Percentiles rank a stretch among this genome's conserved stretches.
phyloP scores from a whole-genome alignment of 2,888 invertebrate species.

The Drosophila eohydei region DNA sequence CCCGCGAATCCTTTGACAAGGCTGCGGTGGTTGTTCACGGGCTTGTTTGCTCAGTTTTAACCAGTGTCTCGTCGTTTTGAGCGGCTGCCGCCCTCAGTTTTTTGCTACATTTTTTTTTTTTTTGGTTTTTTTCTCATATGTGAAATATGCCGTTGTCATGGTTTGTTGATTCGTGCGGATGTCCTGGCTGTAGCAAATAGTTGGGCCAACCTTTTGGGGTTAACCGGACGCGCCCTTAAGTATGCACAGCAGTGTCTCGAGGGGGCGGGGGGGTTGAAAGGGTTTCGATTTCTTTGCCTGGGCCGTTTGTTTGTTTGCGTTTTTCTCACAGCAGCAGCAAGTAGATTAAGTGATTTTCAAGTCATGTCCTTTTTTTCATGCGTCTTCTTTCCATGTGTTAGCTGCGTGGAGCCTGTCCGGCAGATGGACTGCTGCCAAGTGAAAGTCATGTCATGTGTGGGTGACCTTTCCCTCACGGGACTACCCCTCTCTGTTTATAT shows the following conservation, averaged over 20 bases:
- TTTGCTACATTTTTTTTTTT: background rate
- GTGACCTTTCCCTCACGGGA: conserved; percentile 13
- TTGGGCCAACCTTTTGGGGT: conserved; percentile 48
- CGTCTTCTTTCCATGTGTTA: background rate
- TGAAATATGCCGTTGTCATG: conserved; percentile 77
- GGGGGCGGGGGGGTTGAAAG: conserved; percentile 23
- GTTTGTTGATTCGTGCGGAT: conserved; percentile 66
- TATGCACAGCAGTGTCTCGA: conserved; percentile 21
- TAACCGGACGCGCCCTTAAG: conserved; percentile 64
- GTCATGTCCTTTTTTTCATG: conserved; percentile 77
- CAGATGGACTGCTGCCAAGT: conserved; percentile 80
- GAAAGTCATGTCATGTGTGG: conserved; percentile 61
- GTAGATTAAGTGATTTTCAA: conserved; percentile 83
- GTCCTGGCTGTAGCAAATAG: conserved; percentile 50
- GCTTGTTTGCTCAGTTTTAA: conserved; percentile 17
- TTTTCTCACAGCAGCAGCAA: conserved; percentile 53
- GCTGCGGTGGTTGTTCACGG: conserved; percentile 39
- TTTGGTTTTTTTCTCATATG: conserved; percentile 47
- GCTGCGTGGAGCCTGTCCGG: conserved; percentile 12
- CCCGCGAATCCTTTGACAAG: conserved; percentile 39
- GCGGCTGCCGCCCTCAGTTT: conserved; percentile 11
- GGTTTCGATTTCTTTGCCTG: conserved; percentile 50
- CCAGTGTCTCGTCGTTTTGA: conserved; percentile 30
- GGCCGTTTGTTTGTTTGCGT: conserved; percentile 21
- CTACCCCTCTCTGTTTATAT: conserved; percentile 63